These are phyloP conservation scores for Morus bassanus DNA, from an alignment of 2,797 vertebrate genomes.

Conservation along the genomic window DNA sequence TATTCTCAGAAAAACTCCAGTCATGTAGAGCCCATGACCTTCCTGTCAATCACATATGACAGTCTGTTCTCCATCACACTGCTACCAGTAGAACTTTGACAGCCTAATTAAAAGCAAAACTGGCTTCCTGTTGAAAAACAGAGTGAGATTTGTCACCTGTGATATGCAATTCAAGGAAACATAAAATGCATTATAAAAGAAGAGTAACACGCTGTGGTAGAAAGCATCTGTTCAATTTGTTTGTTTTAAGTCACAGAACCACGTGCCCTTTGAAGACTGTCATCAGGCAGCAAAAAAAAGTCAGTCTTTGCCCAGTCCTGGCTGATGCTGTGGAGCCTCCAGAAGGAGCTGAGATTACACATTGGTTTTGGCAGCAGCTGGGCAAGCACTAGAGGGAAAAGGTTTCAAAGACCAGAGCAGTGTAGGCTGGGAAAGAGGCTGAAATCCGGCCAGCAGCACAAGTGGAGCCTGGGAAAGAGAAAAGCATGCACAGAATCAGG, in stretches of 20 bases:
- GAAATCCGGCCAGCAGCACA: not conserved
- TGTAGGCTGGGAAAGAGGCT: not conserved
- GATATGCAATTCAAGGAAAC: not conserved
- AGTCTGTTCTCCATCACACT: not conserved
- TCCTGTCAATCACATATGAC: not conserved
- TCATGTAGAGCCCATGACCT: not conserved
- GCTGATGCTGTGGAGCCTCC: not conserved
- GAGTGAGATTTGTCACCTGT: not conserved
- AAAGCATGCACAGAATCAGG: rapidly evolving
- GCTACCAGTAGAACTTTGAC: not conserved
- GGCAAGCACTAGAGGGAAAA: not conserved
- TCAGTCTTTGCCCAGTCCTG: not conserved
- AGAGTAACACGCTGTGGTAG: not conserved
- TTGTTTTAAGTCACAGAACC: not conserved
- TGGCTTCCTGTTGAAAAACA: not conserved
- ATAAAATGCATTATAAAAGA: not conserved
- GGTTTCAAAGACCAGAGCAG: not conserved
- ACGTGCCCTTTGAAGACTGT: not conserved
- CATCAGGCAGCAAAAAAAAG: not conserved
- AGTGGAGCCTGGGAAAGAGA: not conserved
- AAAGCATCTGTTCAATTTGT: not conserved
- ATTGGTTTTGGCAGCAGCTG: not conserved
- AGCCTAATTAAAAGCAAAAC: not conserved
- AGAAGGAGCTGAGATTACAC: not conserved
- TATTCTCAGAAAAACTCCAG: not conserved